These are phyloP conservation scores for Coccyzus lansbergi DNA, from an alignment of 2,797 vertebrate species.

Conservation along the genomic window DNA sequence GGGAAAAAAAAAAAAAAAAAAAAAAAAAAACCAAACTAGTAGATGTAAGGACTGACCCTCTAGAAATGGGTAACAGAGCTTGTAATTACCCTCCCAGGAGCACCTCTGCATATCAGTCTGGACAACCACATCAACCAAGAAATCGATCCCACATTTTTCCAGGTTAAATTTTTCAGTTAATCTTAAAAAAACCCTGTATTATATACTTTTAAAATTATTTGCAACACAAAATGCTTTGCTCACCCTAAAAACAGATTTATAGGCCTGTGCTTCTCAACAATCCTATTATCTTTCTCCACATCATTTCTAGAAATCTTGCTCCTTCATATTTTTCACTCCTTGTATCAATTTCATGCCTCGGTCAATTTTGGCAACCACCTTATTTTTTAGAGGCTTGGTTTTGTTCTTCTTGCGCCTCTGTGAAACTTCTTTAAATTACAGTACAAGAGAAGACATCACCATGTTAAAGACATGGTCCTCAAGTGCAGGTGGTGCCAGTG, in stretches of 20 bases:
- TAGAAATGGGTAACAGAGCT: neutral
- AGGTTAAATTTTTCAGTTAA: neutral
- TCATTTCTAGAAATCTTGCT: neutral
- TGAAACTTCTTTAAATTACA: neutral
- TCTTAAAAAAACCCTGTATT: neutral
- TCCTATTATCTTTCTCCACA: neutral
- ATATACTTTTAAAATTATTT: neutral
- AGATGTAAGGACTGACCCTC: neutral
- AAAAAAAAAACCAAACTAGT: no score
- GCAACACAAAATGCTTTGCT: neutral
- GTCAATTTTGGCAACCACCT: rapidly evolving
- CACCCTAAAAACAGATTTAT: neutral
- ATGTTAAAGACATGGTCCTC: no score
- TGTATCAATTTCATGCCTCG: no score
- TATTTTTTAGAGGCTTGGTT: neutral
- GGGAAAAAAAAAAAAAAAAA: no score
- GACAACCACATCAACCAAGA: neutral
- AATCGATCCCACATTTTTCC: rapidly evolving
- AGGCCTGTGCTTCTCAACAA: neutral
- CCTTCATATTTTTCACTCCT: neutral
- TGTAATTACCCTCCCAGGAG: neutral
- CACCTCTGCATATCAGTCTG: neutral
- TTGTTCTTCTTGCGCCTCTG: neutral
- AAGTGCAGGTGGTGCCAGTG: rapidly evolving
- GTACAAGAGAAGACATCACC: neutral